These are phyloP conservation scores for Xiphophorus hellerii DNA, from an alignment of 2,113 vertebrate genomes.

Conservation along the genomic window DNA sequence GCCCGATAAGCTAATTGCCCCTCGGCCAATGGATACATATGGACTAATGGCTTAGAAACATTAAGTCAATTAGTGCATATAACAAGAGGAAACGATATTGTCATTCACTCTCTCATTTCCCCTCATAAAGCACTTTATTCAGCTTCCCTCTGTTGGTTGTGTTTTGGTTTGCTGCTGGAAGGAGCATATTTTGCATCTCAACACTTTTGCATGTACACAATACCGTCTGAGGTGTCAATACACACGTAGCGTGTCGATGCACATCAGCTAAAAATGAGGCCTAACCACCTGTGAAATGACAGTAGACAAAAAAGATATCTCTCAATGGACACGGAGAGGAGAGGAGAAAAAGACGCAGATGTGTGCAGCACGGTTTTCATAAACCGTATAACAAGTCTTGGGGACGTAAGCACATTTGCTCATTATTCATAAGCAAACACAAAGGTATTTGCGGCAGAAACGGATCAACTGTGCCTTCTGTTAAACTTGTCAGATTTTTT, in stretches of 20 bases:
- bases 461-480: slow-evolving; percentile 58
- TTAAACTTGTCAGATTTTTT: slow-evolving; percentile 62
- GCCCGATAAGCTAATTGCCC: slow-evolving; percentile 75
- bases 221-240: neutral
- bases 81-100: slow-evolving; percentile 58
- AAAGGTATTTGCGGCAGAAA: slow-evolving; percentile 52
- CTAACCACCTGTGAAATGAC: slow-evolving; percentile 28
- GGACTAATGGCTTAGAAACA: slow-evolving; percentile 66
- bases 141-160: slow-evolving; percentile 13
- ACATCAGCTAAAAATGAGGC: slow-evolving; percentile 39
- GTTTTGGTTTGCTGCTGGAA: slow-evolving; percentile 7
- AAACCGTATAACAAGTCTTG: slow-evolving; percentile 1
- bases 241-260: neutral
- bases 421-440: slow-evolving; percentile 39
- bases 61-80: slow-evolving; percentile 70
- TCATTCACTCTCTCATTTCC: slow-evolving; percentile 46
- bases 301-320: slow-evolving; percentile 11
- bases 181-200: neutral
- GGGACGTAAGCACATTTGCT: slow-evolving; percentile 4
- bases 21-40: slow-evolving; percentile 61
- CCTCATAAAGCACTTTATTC: slow-evolving; percentile 44
- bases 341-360: slow-evolving; percentile 18
- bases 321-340: neutral
- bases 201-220: slow-evolving; percentile 23
- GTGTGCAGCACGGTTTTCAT: slow-evolving; percentile 12